phyloP scores from a whole-genome alignment of 2,113 vertebrate species.

The Probosciger aterrimus region DNA sequence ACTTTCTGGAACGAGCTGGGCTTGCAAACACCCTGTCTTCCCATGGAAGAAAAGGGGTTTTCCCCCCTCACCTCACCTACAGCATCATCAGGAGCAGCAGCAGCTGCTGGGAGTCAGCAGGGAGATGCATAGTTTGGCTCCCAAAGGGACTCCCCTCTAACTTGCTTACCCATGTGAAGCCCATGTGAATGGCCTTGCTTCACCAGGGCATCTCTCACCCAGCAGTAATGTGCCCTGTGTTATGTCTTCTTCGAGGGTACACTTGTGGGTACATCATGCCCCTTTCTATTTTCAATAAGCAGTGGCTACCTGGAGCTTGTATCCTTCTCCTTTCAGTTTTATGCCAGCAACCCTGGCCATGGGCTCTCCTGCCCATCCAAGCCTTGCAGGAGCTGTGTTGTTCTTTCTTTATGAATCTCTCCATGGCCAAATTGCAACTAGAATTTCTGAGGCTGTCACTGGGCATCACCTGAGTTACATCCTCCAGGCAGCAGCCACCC shows the following conservation, averaged over 20 bases:
- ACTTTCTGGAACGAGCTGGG: background rate
- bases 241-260: background rate
- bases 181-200: fast-evolving
- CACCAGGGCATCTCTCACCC: background rate
- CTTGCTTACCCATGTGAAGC: background rate
- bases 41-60: background rate
- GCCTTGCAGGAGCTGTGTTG: background rate
- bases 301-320: background rate
- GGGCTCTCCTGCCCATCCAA: background rate
- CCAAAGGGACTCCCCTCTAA: fast-evolving
- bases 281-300: background rate
- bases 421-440: background rate
- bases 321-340: background rate
- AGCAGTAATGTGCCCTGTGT: background rate
- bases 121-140: background rate
- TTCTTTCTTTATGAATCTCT: background rate
- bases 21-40: background rate
- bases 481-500: background rate
- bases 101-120: background rate
- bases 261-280: too few relatives aligned
- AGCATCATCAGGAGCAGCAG: background rate
- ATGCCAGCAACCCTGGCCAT: background rate
- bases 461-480: too few relatives aligned
- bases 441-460: background rate
- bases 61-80: background rate